These are phyloP conservation scores for Atractosteus spatula DNA, from an alignment of 2,113 vertebrate genomes.

Conservation along the genomic window DNA sequence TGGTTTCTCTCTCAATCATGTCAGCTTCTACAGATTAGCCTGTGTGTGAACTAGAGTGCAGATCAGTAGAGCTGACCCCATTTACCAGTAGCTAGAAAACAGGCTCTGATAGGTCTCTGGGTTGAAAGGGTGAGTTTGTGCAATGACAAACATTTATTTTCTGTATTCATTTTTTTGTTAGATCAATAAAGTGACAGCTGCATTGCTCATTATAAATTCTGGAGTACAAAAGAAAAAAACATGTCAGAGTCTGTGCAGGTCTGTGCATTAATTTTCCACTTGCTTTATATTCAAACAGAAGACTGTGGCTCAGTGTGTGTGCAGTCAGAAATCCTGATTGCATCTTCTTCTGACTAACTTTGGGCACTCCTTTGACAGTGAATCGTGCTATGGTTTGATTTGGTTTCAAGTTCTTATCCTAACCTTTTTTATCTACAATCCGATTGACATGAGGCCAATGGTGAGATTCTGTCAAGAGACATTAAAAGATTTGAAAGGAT, in stretches of 20 bases:
- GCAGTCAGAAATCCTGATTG: too few relatives aligned
- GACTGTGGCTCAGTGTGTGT: too few relatives aligned
- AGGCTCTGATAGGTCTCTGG: neutral
- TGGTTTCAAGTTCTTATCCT: too few relatives aligned
- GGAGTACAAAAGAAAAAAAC: conserved; percentile 25
- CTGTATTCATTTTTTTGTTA: conserved; percentile 26
- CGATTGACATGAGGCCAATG: too few relatives aligned
- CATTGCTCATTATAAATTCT: conserved; percentile 29
- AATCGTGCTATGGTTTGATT: too few relatives aligned
- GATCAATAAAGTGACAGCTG: conserved; percentile 42
- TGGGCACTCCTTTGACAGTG: too few relatives aligned
- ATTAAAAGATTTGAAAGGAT: too few relatives aligned
- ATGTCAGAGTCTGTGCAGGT: conserved; percentile 31
- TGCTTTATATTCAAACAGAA: conserved; percentile 1
- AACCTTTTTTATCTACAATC: too few relatives aligned
- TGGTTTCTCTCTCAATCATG: neutral
- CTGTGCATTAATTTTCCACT: conserved; percentile 38
- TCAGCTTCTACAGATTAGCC: conserved; percentile 9
- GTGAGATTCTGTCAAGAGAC: too few relatives aligned
- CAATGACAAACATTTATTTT: conserved; percentile 31
- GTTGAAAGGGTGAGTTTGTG: conserved; percentile 3
- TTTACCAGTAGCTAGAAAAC: neutral
- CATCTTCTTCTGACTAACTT: too few relatives aligned
- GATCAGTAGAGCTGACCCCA: conserved; percentile 3
- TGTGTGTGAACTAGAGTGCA: too few relatives aligned